Evolutionary conservation across 2,113 vertebrate species (phyloP).

Genomic region (Salvelinus sp.): DNA sequence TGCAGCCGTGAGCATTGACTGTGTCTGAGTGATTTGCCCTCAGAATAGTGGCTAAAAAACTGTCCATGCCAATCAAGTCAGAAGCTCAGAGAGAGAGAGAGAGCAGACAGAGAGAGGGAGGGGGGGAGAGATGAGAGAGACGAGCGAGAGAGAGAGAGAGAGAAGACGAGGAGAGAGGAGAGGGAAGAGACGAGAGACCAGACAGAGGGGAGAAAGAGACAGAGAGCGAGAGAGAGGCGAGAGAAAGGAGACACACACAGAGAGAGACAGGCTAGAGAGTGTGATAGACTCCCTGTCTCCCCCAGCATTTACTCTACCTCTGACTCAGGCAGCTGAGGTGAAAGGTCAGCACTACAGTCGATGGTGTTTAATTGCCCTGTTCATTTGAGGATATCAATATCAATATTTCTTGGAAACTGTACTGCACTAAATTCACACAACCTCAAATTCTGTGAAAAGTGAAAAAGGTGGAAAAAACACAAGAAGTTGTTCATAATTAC

Average conservation of each 20-base stretch:
- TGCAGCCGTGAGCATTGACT: background rate
- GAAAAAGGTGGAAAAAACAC: constrained; percentile 3
- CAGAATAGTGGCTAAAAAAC: too few relatives aligned
- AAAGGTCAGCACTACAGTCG: background rate
- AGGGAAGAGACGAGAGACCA: too few relatives aligned
- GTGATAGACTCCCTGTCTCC: too few relatives aligned
- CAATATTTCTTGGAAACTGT: constrained; percentile 26
- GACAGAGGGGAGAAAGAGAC: background rate
- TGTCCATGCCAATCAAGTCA: constrained; percentile 26
- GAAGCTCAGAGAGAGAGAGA: constrained; percentile 19
- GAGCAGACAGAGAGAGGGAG: constrained; percentile 23
- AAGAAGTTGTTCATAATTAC: constrained; percentile 34
- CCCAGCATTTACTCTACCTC: too few relatives aligned
- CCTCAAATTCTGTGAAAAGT: constrained; percentile 26
- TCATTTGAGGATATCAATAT: constrained; percentile 3
- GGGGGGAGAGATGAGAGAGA: background rate
- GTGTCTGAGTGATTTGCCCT: background rate
- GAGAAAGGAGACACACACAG: constrained; percentile 10
- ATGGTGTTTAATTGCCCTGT: too few relatives aligned
- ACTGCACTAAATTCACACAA: constrained; percentile 28
- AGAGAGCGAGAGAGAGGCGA: constrained; percentile 20
- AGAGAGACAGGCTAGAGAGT: constrained; percentile 17
- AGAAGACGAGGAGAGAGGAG: constrained; percentile 22
- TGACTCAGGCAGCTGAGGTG: background rate
- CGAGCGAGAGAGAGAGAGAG: constrained; percentile 13